Conservation (phyloP, 2,888 invertebrate species). For the Metallyticus violacea region DNA sequence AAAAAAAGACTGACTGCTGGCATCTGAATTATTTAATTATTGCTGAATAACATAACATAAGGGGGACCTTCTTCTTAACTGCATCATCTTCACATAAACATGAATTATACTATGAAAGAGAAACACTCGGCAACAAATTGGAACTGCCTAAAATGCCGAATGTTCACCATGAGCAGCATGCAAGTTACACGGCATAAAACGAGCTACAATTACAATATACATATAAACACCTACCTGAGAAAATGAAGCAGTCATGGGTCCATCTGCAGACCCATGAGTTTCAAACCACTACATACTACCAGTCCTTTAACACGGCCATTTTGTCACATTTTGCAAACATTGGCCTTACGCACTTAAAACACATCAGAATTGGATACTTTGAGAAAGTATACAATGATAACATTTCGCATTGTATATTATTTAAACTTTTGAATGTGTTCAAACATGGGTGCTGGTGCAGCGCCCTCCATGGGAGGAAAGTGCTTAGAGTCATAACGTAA, state of each 20-base stretch:
- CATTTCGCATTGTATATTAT: not conserved
- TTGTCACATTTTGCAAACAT: not conserved
- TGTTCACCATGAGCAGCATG: no score
- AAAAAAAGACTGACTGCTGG: no score
- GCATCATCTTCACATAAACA: no score
- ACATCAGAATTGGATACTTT: not conserved
- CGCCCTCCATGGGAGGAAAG: not conserved
- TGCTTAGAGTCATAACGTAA: not conserved
- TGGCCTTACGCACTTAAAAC: not conserved
- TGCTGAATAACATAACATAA: no score
- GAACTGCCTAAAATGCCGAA: no score
- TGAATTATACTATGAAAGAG: no score
- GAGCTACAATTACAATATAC: not conserved
- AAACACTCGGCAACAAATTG: not conserved
- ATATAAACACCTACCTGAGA: not conserved
- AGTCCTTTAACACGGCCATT: not conserved
- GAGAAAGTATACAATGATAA: not conserved
- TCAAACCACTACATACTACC: not conserved
- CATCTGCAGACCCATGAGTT: not conserved
- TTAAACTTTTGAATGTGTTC: not conserved
- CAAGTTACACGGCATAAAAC: not conserved
- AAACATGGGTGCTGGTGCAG: slow-evolving; percentile 3
- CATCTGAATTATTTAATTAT: no score
- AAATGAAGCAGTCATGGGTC: not conserved
- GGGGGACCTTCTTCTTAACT: no score